A percentile compares a stretch with the other conserved stretches of the same genome.
Evolutionary conservation across 30 jellyfish, hydroid and myxozoan genomes (phyloP).

Genomic region (Pelagia noctiluca): DNA sequence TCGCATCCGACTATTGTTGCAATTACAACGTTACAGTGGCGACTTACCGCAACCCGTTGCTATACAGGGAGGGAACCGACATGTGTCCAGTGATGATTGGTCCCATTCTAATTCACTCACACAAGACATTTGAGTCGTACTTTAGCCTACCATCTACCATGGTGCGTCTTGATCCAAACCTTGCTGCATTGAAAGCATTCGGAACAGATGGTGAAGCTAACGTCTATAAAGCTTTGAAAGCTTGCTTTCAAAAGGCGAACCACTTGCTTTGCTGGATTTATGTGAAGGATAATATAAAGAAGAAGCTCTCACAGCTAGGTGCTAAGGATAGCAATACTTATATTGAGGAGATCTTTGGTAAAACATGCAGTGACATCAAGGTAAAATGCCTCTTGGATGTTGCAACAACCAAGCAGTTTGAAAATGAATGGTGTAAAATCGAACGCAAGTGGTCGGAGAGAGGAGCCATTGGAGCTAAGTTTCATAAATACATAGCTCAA

Average conservation of each 20-base stretch:
- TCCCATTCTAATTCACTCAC: conserved; percentile 51
- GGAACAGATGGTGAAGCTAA: conserved; percentile 49
- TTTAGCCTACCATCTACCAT: conserved; percentile 40
- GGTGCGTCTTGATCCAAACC: conserved; percentile 49
- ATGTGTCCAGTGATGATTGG: conserved; percentile 53
- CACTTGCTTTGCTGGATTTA: conserved; percentile 57
- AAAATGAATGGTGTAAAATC: conserved; percentile 21
- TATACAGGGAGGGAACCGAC: conserved; percentile 13
- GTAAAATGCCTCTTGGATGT: conserved; percentile 49
- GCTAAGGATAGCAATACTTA: background rate
- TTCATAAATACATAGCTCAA: conserved; percentile 12
- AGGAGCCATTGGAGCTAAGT: conserved; percentile 16
- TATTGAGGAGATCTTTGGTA: conserved; percentile 36
- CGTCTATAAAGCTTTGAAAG: background rate
- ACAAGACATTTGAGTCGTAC: conserved; percentile 55
- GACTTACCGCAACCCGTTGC: conserved; percentile 51
- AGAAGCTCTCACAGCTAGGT: conserved; percentile 13
- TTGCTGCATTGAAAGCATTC: conserved; percentile 19
- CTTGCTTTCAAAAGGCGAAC: conserved; percentile 28
- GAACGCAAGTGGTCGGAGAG: conserved; percentile 15
- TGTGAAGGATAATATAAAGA: conserved; percentile 45
- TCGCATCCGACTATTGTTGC: conserved; percentile 6
- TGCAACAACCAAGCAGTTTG: conserved; percentile 30
- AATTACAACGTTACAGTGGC: conserved; percentile 54
- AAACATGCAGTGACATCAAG: conserved; percentile 22